Evolutionary conservation across 35 echinoderm and acorn worm genomes (phyloP), one percentile per base, ranked within the genome.

Genomic region (Ophioderma brevispina): DNA sequence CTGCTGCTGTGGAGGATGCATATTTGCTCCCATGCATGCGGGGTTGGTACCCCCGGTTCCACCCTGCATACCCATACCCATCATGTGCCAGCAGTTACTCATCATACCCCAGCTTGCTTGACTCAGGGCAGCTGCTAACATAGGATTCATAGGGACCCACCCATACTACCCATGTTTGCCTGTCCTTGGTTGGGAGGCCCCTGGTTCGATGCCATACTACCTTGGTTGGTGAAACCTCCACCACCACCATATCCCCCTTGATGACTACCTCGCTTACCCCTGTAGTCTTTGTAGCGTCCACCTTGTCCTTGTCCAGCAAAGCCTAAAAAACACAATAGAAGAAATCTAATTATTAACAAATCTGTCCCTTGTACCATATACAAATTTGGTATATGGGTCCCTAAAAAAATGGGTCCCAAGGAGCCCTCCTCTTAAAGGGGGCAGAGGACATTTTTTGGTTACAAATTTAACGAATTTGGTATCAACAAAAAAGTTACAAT

Each of bases 101-200:
- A 85, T 85, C 83, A 85, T 85, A 28, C 83, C 83, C 83, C 83
- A 85, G 43, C 83, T 59, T 5, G 83, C 83, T 37, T 85, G 83
- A 59, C 83, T 85, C 46, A 85, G 36, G 0, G 83, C 83, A 18
- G 83, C 83, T 14, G 63, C 32, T 37, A 85, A 34, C 35, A 59
- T 59, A 19, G 52, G 83, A 15, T 85, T 85, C 83, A 52, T 64
- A 55, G 83, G 33, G 70, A 85, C 17, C 63, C 63, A 1, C 52
- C 52, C 83, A 85, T 85, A 30, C n/a, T 70, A 70, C 59, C 23
- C 59, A 70, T 70, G 59, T 70, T 70, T 18, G 59, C 6, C 37
- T 85, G 83, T 33, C 50, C 83, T 25, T 52, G 83, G 1, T 59
- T 59, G 15, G 52, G 83, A 52, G 49, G 49, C 19, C 83, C 83